phyloP scores from a whole-genome alignment of 2,888 invertebrate genomes.

The Zaprionus bogoriensis region DNA sequence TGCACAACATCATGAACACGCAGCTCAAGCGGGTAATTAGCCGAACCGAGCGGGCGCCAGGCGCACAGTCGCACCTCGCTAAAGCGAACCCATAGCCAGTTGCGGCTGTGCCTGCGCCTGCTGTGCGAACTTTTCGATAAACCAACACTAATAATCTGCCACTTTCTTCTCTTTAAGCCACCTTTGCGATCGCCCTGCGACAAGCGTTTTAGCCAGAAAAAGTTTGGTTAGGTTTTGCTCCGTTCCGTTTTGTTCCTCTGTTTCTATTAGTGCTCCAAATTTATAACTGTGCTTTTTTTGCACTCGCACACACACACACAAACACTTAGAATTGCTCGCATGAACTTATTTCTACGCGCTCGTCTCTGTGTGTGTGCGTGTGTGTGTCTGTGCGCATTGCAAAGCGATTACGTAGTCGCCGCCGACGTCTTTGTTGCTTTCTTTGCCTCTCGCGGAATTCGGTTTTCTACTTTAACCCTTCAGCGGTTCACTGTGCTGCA shows the following conservation, averaged over 20 bases:
- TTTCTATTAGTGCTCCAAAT: slow-evolving; percentile 59
- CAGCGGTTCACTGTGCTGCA: slow-evolving; percentile 1
- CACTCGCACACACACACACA: slow-evolving; percentile 14
- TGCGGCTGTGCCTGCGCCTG: too few relatives aligned
- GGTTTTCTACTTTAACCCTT: slow-evolving; percentile 59
- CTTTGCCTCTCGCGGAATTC: slow-evolving; percentile 40
- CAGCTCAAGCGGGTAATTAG: slow-evolving; percentile 95
- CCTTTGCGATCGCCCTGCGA: slow-evolving; percentile 23
- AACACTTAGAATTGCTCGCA: not conserved
- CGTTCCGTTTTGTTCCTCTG: slow-evolving; percentile 18
- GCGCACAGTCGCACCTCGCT: slow-evolving; percentile 1
- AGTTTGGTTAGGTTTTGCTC: slow-evolving; percentile 66
- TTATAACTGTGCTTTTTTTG: slow-evolving; percentile 32
- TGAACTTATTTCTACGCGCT: not conserved
- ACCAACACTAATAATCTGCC: not conserved
- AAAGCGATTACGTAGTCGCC: slow-evolving; percentile 72
- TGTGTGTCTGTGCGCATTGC: slow-evolving; percentile 59
- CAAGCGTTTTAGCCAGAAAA: slow-evolving; percentile 39
- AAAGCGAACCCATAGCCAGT: too few relatives aligned
- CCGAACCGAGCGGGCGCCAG: not conserved
- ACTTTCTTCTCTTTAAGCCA: slow-evolving; percentile 42
- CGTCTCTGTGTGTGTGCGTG: slow-evolving; percentile 17
- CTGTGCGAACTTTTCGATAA: too few relatives aligned
- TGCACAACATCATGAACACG: slow-evolving; percentile 98
- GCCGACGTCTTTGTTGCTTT: slow-evolving; percentile 51